Evolutionary conservation across 2,888 invertebrate species (phyloP), one percentile per base, ranked within the genome.

Genomic region (Branchinecta sandiegonensis): DNA sequence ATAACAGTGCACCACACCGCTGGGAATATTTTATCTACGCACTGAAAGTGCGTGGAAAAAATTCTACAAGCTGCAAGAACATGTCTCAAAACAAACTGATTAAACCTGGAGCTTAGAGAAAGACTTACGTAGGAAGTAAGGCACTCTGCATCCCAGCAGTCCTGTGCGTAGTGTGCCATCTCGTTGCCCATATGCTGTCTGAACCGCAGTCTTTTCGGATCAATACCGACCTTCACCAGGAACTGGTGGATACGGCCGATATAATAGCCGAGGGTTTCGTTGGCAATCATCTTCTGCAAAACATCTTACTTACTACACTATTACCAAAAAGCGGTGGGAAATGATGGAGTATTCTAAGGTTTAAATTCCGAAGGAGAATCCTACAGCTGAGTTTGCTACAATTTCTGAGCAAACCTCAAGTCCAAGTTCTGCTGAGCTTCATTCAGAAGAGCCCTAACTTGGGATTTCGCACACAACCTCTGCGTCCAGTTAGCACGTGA

Each of bases 61-160:
- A 46, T 65, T 63, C 6, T 14, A 71, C 56, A 56, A 13, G 47
- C 64, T 65, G n/a, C 13, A 68, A 12, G 47, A 67, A 8, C 66
- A 68, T 70, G 47, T 64, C 14, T 17, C 37, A 50, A 37, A 48
- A n/a, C 56, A 14, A 13, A 10, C 6, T 2, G 37, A 37, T 37
- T 37, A 5, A 37, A 37, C 37, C 37, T 6, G 4, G 65, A 64
- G 13, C 14, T 2, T 5, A n/a, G 13, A 14, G n/a, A n/a, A 17
- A 17, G n/a, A 80, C 83, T 82, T 79, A 86, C 88, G 78, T 94
- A 95, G 69, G 95, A 94, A 4, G 97, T 95, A 46, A 95, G 83
- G 76, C 92, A 91, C 78, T 99, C 99, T 1, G 97, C 97, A 82
- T 99, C 99, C 99, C 99, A 99, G 77, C 99, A 99, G 77, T 99